Evolutionary conservation across 2,113 vertebrate species (phyloP).

Genomic region (Sinosuthora webbiana): DNA sequence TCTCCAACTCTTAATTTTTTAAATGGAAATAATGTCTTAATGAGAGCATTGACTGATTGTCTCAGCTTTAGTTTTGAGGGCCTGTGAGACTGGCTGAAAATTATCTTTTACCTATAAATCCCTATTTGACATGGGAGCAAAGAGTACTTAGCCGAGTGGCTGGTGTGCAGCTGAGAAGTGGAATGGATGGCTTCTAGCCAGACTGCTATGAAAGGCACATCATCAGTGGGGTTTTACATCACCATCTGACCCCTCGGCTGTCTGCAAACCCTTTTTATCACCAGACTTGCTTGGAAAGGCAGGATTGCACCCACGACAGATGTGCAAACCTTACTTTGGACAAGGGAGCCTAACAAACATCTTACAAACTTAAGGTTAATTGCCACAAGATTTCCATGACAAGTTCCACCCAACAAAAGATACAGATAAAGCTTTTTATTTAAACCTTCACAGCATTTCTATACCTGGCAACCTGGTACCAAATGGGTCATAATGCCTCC

Average conservation of each 20-base stretch:
- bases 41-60: background rate
- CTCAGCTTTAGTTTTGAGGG: background rate
- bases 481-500: background rate
- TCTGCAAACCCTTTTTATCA: background rate
- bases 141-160: fast-evolving
- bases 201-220: background rate
- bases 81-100: background rate
- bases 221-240: background rate
- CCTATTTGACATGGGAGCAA: background rate
- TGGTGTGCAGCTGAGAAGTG: fast-evolving
- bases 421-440: background rate
- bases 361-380: background rate
- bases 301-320: background rate
- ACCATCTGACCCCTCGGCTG: background rate
- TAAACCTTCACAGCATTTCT: background rate
- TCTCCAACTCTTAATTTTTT: background rate
- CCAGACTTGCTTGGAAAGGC: background rate
- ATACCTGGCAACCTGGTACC: background rate
- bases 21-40: background rate
- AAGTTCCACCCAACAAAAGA: background rate
- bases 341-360: background rate
- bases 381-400: fast-evolving
- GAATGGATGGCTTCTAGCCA: background rate
- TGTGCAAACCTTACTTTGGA: background rate
- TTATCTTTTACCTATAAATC: background rate